Base-by-base conservation (phyloP, 2,888 invertebrate species). In the Lithosia quadra region DNA sequence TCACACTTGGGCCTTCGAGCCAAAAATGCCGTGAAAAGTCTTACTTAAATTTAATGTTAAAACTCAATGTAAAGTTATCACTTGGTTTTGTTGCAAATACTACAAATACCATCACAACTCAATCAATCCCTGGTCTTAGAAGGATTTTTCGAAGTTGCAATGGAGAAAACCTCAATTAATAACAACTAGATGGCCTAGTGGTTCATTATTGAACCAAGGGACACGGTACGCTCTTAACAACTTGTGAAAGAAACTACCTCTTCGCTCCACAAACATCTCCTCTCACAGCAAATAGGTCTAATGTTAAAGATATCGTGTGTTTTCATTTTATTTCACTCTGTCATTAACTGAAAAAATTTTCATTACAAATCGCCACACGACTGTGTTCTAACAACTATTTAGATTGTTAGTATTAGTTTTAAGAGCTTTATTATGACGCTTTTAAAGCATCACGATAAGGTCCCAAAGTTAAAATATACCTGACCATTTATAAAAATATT, bases 1-100 rank as follows among this genome's bases (percentile, higher is more conserved):
- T 22, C 15, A 39, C 15, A 22, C 18, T 60, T 60, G 36, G 60
- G 36, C 36, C 22, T 60, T 60, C 60, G 60, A 39, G 22, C 60
- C 60, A n/a, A 60, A 39, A 39, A 4, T 39, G 3, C 3, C 15
- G 15, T 15, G 2, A n/a, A n/a, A n/a, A n/a, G n/a, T n/a, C n/a
- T n/a, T n/a, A n/a, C n/a, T n/a, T n/a, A n/a, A n/a, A n/a, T n/a
- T n/a, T n/a, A n/a, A n/a, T n/a, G n/a, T n/a, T n/a, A n/a, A n/a
- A n/a, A n/a, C n/a, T n/a, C n/a, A n/a, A n/a, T n/a, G n/a, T n/a
- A n/a, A n/a, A n/a, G n/a, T n/a, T n/a, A n/a, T n/a, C n/a, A n/a
- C n/a, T n/a, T n/a, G n/a, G n/a, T n/a, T n/a, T n/a, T n/a, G n/a
- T n/a, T n/a, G n/a, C n/a, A n/a, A n/a, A n/a, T n/a, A n/a, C n/a